These are phyloP conservation scores for Micoletzkya japonica DNA, from an alignment of 2,888 invertebrate genomes.

Conservation along the genomic window DNA sequence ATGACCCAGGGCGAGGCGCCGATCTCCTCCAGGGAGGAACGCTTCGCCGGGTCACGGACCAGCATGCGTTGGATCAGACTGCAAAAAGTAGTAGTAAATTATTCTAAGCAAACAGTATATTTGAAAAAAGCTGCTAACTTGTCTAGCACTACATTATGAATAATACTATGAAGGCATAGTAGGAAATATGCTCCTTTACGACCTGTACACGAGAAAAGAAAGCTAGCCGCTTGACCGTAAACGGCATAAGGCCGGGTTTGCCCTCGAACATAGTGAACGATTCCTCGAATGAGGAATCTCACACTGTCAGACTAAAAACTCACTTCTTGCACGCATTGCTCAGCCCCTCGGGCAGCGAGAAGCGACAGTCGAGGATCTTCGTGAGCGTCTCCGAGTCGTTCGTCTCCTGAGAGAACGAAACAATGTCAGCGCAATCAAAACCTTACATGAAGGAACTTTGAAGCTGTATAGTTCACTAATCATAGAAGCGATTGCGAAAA, in stretches of 20 bases:
- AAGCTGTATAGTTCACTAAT: background rate
- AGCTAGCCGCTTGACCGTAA: too few species aligned
- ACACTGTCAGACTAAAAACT: conserved; percentile 44
- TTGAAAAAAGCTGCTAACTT: background rate
- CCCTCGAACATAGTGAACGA: too few species aligned
- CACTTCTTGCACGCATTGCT: conserved; percentile 82
- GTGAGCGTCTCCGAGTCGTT: conserved; percentile 98
- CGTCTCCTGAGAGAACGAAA: conserved; percentile 78
- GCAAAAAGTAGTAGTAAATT: conserved; percentile 35
- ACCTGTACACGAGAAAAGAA: background rate
- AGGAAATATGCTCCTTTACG: background rate
- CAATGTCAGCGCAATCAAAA: too few species aligned
- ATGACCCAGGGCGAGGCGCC: conserved; percentile 74
- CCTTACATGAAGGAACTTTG: too few species aligned
- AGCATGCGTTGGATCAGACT: conserved; percentile 90
- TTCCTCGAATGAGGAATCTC: too few species aligned
- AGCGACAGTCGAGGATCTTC: conserved; percentile 99
- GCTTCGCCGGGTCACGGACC: conserved; percentile 86
- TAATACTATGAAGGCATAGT: background rate
- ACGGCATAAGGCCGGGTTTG: too few species aligned
- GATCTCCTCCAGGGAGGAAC: conserved; percentile 86
- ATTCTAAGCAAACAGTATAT: background rate
- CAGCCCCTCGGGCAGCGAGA: conserved; percentile 85
- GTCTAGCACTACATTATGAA: background rate
- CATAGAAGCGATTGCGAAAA: too few species aligned